Base-by-base conservation (phyloP, 2,797 vertebrate species). In the Syndactyla subalaris region DNA sequence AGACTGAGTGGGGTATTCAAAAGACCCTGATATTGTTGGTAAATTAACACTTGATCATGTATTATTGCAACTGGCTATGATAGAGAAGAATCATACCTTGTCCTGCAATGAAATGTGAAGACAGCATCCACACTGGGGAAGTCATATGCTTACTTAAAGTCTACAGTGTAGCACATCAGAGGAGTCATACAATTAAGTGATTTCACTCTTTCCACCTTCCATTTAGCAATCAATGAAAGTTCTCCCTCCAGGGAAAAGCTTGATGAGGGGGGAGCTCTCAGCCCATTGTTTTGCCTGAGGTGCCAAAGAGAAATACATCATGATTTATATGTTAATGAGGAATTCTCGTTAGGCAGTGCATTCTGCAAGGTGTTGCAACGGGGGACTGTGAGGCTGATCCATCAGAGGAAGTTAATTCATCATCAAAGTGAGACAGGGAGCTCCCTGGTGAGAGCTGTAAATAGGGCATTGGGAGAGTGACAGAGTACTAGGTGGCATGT, bases 171-270 rank as follows among this genome's bases (percentile, higher is more conserved):
- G 62, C 59, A 46, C 32, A 79, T 65, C 85, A 88, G 70, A 93
- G 65, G 41, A 94, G 38, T 63, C 18, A 57, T 7, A 34, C 76
- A 90, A 82, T 93, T 84, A 96, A 90, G 70, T 46, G 3, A 88
- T 88, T 93, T 89, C 46, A 48, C 61, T 81, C 65, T 67, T 84
- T 94, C 66, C 70, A 86, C 82, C 55, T 96, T 90, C 92, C 83
- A 90, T 93, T 96, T 93, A 96, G 80, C 85, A 94, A 89, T 97
- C 94, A 96, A 93, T 95, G 94, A 73, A 96, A 96, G 59, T 73
- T 94, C 16, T 95, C 38, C 89, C 94, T 87, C 62, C 57, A 77
- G 85, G 91, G 88, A 91, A 71, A 84, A 82, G 29, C 41, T 55
- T 39, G 45, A 71, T 41, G 51, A 54, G 45, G 85, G 76, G 62